Evolutionary conservation across 2,797 vertebrate genomes (phyloP).

Genomic region (Delichon dasypus): DNA sequence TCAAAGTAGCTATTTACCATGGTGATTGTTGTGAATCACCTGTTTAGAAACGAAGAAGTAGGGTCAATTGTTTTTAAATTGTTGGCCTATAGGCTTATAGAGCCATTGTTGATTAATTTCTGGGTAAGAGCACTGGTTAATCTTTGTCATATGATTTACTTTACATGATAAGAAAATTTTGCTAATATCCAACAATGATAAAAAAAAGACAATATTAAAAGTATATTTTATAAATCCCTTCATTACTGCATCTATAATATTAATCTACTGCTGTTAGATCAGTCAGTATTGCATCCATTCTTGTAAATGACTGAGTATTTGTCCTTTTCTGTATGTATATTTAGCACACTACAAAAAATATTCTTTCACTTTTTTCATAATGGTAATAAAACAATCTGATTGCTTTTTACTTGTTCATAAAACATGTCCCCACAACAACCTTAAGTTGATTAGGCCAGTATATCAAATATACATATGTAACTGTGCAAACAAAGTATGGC

Average conservation of each 20-base stretch:
- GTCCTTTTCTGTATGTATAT: constrained; percentile 36
- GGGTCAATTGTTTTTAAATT: not conserved
- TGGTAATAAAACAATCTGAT: constrained; percentile 35
- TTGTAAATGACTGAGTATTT: constrained; percentile 19
- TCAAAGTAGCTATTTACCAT: not conserved
- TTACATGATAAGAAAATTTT: not conserved
- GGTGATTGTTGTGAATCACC: not conserved
- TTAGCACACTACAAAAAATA: constrained; percentile 36
- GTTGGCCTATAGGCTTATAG: not conserved
- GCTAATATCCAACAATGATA: not conserved
- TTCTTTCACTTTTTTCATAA: constrained; percentile 7
- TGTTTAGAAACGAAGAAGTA: not conserved
- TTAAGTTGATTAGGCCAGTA: constrained; percentile 41
- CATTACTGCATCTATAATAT: not conserved
- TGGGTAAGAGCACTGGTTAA: not conserved
- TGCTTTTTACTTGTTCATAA: constrained; percentile 32
- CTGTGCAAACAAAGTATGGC: not conserved
- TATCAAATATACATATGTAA: constrained; percentile 33
- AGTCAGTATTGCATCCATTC: constrained; percentile 4
- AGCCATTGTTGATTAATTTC: not conserved
- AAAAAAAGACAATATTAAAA: constrained; percentile 34
- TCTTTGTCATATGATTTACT: not conserved
- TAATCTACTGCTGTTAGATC: constrained; percentile 10
- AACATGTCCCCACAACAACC: constrained; percentile 17
- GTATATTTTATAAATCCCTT: constrained; percentile 28